These are phyloP conservation scores for Diabrotica balteata DNA, from an alignment of 2,888 invertebrate species.

Conservation along the genomic window DNA sequence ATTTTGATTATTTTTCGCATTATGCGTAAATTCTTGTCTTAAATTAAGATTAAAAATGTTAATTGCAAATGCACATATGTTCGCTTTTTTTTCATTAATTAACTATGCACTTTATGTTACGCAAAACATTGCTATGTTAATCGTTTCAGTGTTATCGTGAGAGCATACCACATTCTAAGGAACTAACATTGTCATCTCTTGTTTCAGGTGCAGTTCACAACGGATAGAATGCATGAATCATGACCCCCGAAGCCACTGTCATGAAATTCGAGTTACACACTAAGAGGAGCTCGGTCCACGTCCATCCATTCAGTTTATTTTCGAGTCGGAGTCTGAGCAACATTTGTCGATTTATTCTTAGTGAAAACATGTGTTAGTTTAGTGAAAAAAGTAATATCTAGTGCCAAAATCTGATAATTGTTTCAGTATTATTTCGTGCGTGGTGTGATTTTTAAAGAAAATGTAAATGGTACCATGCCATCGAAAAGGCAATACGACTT, in stretches of 20 bases:
- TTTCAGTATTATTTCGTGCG: slow-evolving; percentile 37
- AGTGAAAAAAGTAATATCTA: slow-evolving; percentile 26
- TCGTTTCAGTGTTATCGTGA: background rate
- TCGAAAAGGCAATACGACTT: slow-evolving; percentile 91
- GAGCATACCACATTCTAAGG: slow-evolving; percentile 9
- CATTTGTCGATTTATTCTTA: slow-evolving; percentile 30
- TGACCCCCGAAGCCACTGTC: slow-evolving; percentile 38
- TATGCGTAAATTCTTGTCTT: too few species aligned
- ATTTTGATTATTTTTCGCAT: too few species aligned
- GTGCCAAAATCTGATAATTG: slow-evolving; percentile 37
- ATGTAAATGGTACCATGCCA: slow-evolving; percentile 67
- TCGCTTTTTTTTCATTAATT: too few species aligned
- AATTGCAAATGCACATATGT: too few species aligned
- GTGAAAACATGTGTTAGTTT: slow-evolving; percentile 30
- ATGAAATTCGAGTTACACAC: slow-evolving; percentile 36
- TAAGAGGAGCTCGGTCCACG: slow-evolving; percentile 27
- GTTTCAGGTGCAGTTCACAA: slow-evolving; percentile 30
- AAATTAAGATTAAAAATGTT: too few species aligned
- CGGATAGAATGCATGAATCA: slow-evolving; percentile 40
- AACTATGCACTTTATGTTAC: too few species aligned
- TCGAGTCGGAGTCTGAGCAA: slow-evolving; percentile 29
- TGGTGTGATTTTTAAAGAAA: slow-evolving; percentile 31
- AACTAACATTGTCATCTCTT: slow-evolving; percentile 25
- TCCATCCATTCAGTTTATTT: slow-evolving; percentile 37
- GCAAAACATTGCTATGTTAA: background rate